Conservation (phyloP, 92 coral and sea anemone genomes). For the Micromussa lordhowensis region DNA sequence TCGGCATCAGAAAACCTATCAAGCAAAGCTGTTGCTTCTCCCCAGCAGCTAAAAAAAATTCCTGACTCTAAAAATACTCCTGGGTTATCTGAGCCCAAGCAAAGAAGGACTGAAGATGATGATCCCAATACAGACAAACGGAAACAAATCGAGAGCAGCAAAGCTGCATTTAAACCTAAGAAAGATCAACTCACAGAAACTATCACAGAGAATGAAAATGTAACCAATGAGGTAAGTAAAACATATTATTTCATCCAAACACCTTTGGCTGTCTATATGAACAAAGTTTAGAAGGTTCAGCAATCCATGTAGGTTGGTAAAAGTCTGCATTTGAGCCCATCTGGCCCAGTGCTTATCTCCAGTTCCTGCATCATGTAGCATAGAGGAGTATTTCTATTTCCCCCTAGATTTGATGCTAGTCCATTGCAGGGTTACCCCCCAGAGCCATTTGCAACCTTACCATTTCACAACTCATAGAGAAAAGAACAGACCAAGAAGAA, state of each 20-base stretch:
- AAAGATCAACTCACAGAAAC: conserved; percentile 8
- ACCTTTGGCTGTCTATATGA: no score
- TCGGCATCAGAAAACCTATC: background rate
- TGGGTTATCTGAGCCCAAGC: conserved; percentile 10
- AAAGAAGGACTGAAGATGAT: conserved; percentile 15
- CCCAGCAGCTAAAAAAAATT: background rate
- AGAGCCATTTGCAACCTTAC: background rate
- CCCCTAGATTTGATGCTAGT: no score
- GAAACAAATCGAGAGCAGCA: background rate
- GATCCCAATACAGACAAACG: background rate
- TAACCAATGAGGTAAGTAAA: conserved; percentile 2
- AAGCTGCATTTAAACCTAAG: background rate
- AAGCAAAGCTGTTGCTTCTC: background rate
- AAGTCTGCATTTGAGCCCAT: no score
- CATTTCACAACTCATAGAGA: background rate
- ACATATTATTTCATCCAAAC: no score
- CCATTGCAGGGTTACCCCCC: no score
- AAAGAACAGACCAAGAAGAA: conserved; percentile 63
- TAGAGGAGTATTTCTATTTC: no score
- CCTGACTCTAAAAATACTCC: background rate
- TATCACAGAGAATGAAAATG: background rate
- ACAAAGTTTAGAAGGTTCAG: no score
- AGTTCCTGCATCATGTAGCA: no score
- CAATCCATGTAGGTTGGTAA: no score
- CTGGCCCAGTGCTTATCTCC: no score